phyloP scores from a whole-genome alignment of 2,797 vertebrate genomes.

The Sebastes kiyomatsui region DNA sequence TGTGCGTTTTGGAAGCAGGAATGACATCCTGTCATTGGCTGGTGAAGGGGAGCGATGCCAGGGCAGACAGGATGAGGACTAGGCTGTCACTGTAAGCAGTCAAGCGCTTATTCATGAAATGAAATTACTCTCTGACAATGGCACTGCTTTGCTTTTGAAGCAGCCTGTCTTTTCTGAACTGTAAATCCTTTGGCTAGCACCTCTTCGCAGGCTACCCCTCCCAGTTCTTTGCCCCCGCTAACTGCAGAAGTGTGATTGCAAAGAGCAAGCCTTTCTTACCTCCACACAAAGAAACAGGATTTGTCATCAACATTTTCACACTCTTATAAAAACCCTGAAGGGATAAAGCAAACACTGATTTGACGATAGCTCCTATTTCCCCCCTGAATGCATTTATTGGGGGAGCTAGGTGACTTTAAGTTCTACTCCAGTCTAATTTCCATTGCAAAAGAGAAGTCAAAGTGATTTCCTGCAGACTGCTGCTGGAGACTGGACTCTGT shows the following conservation, averaged over 20 bases:
- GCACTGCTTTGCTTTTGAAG: conserved; percentile 77
- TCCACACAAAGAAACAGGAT: conserved; percentile 72
- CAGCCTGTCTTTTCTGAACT: conserved; percentile 73
- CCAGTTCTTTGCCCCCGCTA: conserved; percentile 54
- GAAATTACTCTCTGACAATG: conserved; percentile 84
- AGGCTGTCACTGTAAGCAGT: conserved; percentile 80
- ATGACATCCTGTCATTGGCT: conserved; percentile 73
- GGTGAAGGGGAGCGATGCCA: conserved; percentile 55
- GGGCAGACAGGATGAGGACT: conserved; percentile 73
- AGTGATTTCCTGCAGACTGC: conserved; percentile 42
- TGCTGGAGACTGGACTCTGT: neutral
- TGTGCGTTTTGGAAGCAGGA: conserved; percentile 66
- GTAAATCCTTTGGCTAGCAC: conserved; percentile 72
- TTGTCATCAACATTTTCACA: conserved; percentile 74
- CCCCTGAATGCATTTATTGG: conserved; percentile 38
- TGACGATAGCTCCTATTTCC: conserved; percentile 56
- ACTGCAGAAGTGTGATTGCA: conserved; percentile 58
- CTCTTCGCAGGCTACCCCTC: conserved; percentile 36
- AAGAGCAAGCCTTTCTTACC: conserved; percentile 66
- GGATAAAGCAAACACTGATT: conserved; percentile 73
- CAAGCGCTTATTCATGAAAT: conserved; percentile 83
- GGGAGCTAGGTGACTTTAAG: conserved; percentile 34
- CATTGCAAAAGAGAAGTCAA: conserved; percentile 57
- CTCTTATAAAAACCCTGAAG: conserved; percentile 43
- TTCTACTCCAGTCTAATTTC: conserved; percentile 47